These are phyloP conservation scores for Euzetes globulus DNA, from an alignment of 2,888 invertebrate species.

Conservation along the genomic window DNA sequence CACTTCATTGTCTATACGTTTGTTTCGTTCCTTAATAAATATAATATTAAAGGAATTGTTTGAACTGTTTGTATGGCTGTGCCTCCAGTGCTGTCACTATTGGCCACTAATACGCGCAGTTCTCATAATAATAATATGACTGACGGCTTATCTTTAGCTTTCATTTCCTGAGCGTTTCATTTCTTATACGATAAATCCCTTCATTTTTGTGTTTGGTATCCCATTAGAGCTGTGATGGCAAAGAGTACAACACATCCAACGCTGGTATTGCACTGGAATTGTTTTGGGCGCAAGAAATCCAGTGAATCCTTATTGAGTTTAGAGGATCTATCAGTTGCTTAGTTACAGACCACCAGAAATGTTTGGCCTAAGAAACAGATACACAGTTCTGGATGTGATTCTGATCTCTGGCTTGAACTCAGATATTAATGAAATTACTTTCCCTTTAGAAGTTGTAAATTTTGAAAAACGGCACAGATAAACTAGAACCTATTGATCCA, in stretches of 20 bases:
- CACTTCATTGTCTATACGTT: background rate
- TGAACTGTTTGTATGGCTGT: background rate
- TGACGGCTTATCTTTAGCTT: conserved; percentile 7
- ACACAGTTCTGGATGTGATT: background rate
- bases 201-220: conserved; percentile 8
- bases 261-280: background rate
- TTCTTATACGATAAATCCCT: conserved; percentile 15
- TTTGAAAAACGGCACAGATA: too few relatives aligned
- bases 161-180: conserved; percentile 24
- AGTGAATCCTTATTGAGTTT: conserved; percentile 17
- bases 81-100: background rate
- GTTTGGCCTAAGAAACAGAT: background rate
- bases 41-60: background rate
- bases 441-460: too few relatives aligned
- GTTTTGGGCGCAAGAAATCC: background rate
- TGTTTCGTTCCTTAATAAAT: background rate
- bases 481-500: too few relatives aligned
- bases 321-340: conserved; percentile 10
- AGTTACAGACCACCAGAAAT: background rate
- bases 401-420: too few relatives aligned
- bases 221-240: background rate
- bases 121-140: conserved; percentile 22
- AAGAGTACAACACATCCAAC: background rate
- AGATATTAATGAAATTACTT: too few relatives aligned
- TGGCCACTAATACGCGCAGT: background rate